Conservation (phyloP, 2,113 vertebrate genomes). For the Hemichromis elongatus region DNA sequence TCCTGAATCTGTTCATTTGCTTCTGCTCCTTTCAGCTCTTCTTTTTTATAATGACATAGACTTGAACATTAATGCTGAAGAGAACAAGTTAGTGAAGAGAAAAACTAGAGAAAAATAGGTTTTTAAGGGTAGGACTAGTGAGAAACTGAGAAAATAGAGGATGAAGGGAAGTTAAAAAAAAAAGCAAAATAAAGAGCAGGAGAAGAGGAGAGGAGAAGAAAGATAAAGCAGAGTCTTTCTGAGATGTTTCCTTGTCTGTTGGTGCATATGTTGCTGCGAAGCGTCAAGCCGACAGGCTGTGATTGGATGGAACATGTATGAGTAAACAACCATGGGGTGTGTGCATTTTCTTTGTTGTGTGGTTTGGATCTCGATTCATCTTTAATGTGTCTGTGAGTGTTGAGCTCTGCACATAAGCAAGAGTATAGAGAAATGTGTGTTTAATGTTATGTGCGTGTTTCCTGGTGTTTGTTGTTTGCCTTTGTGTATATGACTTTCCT, state of each 20-base stretch:
- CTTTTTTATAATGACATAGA: neutral
- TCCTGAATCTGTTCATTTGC: neutral
- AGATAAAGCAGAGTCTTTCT: neutral
- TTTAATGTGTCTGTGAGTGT: neutral
- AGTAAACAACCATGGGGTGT: slow-evolving; percentile 51
- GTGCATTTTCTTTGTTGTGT: neutral
- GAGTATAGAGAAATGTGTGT: neutral
- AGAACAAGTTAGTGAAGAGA: neutral
- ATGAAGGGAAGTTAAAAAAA: neutral
- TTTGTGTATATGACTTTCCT: neutral
- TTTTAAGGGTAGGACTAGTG: neutral
- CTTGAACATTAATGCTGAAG: neutral
- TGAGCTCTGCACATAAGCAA: neutral
- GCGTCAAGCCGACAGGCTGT: slow-evolving; percentile 39
- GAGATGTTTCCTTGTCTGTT: neutral
- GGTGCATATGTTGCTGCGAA: slow-evolving; percentile 40
- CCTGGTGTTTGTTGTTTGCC: neutral
- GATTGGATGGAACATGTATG: slow-evolving; percentile 58
- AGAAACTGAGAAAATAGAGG: neutral
- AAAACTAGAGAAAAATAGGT: neutral
- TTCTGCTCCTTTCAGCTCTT: neutral
- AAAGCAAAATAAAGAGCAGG: neutral
- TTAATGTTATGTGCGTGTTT: neutral
- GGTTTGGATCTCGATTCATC: neutral
- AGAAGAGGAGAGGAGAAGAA: neutral